Percentiles rank a stretch among this genome's conserved stretches.
These are phyloP conservation scores for Dione vanillae DNA, from an alignment of 2,888 invertebrate species.

Conservation along the genomic window DNA sequence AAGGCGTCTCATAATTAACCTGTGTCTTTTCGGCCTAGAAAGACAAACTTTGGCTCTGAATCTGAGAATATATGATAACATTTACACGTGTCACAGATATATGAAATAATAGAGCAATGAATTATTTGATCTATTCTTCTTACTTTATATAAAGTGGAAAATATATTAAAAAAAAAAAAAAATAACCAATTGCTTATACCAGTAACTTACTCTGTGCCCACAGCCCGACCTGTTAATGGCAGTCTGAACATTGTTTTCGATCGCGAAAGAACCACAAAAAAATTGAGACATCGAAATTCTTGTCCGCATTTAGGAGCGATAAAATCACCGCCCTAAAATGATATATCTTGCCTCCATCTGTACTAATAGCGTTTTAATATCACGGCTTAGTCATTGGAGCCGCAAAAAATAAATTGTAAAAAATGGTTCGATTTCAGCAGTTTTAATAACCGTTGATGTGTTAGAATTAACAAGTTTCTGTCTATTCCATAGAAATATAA, in stretches of 20 bases:
- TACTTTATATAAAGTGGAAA: too few species aligned
- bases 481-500: constrained; percentile 23
- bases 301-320: constrained; percentile 76
- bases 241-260: constrained; percentile 63
- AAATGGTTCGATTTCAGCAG: constrained; percentile 48
- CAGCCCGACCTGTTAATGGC: constrained; percentile 62
- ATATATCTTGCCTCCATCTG: constrained; percentile 74
- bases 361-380: constrained; percentile 83
- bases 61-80: too few species aligned
- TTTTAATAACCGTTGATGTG: constrained; percentile 45
- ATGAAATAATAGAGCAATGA: too few species aligned
- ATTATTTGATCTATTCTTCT: too few species aligned
- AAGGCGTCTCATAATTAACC: too few species aligned
- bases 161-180: neutral
- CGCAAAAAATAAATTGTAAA: constrained; percentile 47
- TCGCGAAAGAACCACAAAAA: constrained; percentile 65
- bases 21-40: too few species aligned
- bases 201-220: constrained; percentile 17
- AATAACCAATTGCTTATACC: neutral
- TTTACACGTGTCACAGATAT: too few species aligned
- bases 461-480: constrained; percentile 43
- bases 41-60: too few species aligned
- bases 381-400: constrained; percentile 69
- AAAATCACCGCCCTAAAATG: constrained; percentile 76
- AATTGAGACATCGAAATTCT: constrained; percentile 74